A percentile compares a stretch with the other conserved stretches of the same genome.
Evolutionary conservation across 2,888 invertebrate species (phyloP).

Genomic region (Protodeltote pygarga): DNA sequence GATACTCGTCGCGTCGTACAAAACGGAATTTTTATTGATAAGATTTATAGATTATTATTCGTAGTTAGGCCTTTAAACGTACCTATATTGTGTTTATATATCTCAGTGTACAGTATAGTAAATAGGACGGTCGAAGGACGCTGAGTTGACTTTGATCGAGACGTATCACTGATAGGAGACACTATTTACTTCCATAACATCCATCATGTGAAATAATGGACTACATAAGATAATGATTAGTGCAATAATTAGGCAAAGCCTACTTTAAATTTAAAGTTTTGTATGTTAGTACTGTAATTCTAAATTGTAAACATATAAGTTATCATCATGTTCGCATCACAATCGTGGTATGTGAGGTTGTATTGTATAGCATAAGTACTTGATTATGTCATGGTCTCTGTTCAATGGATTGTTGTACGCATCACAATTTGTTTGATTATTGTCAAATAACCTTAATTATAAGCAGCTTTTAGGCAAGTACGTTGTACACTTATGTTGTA

Average conservation of each 20-base stretch:
- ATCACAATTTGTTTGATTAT: conserved; percentile 59
- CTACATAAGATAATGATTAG: conserved; percentile 78
- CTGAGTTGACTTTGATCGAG: conserved; percentile 44
- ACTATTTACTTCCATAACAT: conserved; percentile 75
- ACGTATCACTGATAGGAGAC: conserved; percentile 41
- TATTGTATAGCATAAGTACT: conserved; percentile 50
- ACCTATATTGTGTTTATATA: conserved; percentile 28
- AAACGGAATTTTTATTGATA: conserved; percentile 38
- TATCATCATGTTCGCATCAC: conserved; percentile 54
- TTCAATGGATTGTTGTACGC: conserved; percentile 52
- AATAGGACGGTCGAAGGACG: conserved; percentile 45
- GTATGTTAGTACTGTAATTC: conserved; percentile 79
- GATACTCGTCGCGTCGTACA: conserved; percentile 37
- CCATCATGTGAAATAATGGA: conserved; percentile 73
- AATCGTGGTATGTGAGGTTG: conserved; percentile 53
- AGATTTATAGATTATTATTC: conserved; percentile 41
- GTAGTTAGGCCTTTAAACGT: conserved; percentile 40
- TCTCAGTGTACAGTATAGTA: conserved; percentile 56
- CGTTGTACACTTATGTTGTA: conserved; percentile 43
- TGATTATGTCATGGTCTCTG: conserved; percentile 45
- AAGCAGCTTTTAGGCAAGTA: conserved; percentile 60
- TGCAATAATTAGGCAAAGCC: conserved; percentile 87
- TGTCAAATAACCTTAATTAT: conserved; percentile 60
- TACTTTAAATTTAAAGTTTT: conserved; percentile 77
- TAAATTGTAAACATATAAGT: conserved; percentile 62